Conservation (phyloP, 2,888 invertebrate species). For the Zeuzera pyrina region DNA sequence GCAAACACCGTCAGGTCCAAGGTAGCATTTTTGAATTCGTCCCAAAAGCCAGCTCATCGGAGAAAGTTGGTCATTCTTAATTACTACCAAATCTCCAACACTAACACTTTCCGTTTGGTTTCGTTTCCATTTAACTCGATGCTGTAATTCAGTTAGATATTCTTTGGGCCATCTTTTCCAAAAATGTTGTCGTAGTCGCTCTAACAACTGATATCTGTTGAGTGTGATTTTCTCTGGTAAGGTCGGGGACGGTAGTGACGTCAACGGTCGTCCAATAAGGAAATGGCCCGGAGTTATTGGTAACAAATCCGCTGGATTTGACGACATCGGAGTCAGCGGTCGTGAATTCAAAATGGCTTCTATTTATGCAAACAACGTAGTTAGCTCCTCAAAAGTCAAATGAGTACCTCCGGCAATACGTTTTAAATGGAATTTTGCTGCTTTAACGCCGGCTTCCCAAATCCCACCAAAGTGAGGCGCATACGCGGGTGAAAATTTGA, state of each 20-base stretch:
- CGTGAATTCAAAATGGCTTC: conserved; percentile 16
- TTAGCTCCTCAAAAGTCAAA: conserved; percentile 13
- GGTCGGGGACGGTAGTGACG: too few species aligned
- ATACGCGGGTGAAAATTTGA: conserved; percentile 11
- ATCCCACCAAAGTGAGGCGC: conserved; percentile 11
- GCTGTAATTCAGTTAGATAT: too few species aligned
- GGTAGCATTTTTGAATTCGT: background rate
- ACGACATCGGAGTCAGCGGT: conserved; percentile 13
- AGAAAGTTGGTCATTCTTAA: background rate
- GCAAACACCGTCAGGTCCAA: too few species aligned
- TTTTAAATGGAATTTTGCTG: conserved; percentile 13
- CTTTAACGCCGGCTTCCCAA: conserved; percentile 16
- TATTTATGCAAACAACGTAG: conserved; percentile 14
- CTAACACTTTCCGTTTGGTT: background rate
- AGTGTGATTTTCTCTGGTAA: background rate
- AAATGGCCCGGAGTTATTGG: conserved; percentile 16
- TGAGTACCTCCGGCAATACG: conserved; percentile 5
- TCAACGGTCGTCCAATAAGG: too few species aligned
- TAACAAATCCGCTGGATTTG: conserved; percentile 12
- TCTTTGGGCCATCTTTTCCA: conserved; percentile 6
- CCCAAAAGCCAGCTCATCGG: background rate
- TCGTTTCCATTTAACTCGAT: background rate
- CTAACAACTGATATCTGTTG: conserved; percentile 2
- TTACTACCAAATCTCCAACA: background rate
- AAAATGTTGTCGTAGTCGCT: conserved; percentile 3